These are phyloP conservation scores for Colletes latitarsis DNA, from an alignment of 1,140 invertebrate genomes.

Conservation along the genomic window DNA sequence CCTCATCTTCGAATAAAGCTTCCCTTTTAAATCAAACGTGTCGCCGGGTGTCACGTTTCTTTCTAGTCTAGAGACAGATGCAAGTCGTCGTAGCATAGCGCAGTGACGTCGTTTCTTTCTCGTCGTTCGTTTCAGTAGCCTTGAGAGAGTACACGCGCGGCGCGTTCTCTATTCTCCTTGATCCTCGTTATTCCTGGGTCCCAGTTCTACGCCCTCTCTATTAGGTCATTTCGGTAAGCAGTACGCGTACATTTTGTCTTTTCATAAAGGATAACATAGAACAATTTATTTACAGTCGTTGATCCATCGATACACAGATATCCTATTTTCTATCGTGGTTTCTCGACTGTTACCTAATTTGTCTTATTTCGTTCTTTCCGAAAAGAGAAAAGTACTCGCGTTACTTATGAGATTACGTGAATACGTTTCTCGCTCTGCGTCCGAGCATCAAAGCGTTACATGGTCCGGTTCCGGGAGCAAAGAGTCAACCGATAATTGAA, in stretches of 20 bases:
- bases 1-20: constrained; percentile 36
- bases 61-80: constrained; percentile 77
- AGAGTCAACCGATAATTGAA: background rate
- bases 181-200: background rate
- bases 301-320: too few relatives aligned
- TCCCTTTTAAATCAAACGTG: constrained; percentile 51
- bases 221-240: too few relatives aligned
- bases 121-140: constrained; percentile 39
- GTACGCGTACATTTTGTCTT: too few relatives aligned
- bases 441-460: background rate
- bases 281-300: too few relatives aligned
- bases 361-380: too few relatives aligned
- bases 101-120: constrained; percentile 56
- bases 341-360: too few relatives aligned
- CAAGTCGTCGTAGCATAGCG: constrained; percentile 62
- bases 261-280: too few relatives aligned
- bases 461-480: background rate
- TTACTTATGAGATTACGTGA: background rate
- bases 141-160: constrained; percentile 11
- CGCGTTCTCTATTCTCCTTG: constrained; percentile 18
- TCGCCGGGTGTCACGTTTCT: constrained; percentile 58
- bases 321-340: too few relatives aligned
- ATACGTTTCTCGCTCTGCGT: background rate
- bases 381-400: too few relatives aligned
- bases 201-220: background rate